Evolutionary conservation across 1,140 invertebrate genomes (phyloP).

Genomic region (Drosophila bocki): DNA sequence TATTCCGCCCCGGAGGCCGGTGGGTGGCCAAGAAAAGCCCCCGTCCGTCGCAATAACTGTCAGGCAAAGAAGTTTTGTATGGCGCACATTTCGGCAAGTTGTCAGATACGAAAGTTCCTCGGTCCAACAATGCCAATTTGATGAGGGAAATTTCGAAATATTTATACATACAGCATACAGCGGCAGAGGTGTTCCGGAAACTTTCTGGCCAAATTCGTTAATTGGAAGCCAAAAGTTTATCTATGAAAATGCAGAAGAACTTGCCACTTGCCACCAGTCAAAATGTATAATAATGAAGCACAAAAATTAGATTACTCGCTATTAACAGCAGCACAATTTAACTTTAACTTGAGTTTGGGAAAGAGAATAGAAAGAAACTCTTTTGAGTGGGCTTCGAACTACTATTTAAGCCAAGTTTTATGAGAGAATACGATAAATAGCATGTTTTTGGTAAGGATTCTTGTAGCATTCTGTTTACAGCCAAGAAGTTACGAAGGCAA

Average conservation of each 20-base stretch:
- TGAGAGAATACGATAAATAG: no score
- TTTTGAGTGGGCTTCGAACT: not conserved
- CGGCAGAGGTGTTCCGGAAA: conserved; percentile 31
- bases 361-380: not conserved
- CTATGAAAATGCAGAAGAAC: conserved; percentile 46
- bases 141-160: conserved; percentile 66
- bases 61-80: conserved; percentile 53
- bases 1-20: conserved; percentile 56
- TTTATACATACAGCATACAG: conserved; percentile 25
- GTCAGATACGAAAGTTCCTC: conserved; percentile 66
- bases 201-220: conserved; percentile 55
- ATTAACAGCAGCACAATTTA: conserved; percentile 18
- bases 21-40: not conserved
- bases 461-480: not conserved
- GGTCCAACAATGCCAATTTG: conserved; percentile 72
- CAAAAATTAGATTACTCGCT: conserved; percentile 34
- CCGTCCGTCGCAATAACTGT: conserved; percentile 65
- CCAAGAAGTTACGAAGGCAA: no score
- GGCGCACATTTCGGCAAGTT: conserved; percentile 73
- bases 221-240: conserved; percentile 62
- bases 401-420: not conserved
- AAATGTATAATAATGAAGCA: conserved; percentile 46
- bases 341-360: conserved; percentile 1
- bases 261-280: conserved; percentile 13
- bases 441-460: no score